A percentile compares a stretch with the other conserved stretches of the same genome.
phyloP scores from a whole-genome alignment of 2,113 vertebrate genomes.

The Arenaria interpres region DNA sequence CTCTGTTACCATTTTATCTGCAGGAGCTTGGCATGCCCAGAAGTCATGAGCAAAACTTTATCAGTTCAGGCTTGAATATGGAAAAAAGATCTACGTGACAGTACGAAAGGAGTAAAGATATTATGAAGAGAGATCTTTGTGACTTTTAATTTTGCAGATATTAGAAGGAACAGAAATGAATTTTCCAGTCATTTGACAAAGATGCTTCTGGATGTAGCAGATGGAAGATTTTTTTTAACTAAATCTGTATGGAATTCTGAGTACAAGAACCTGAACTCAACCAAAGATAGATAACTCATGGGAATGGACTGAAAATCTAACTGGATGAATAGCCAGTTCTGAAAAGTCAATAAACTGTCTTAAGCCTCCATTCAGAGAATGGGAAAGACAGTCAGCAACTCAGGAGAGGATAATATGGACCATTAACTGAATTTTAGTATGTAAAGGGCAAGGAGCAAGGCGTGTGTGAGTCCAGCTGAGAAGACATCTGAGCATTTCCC shows the following conservation, averaged over 20 bases:
- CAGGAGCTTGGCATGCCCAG: neutral
- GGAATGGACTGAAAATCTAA: neutral
- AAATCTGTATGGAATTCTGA: neutral
- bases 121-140: neutral
- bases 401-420: neutral
- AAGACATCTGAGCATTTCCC: neutral
- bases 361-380: neutral
- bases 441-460: neutral
- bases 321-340: neutral
- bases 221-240: neutral
- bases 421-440: neutral
- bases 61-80: neutral
- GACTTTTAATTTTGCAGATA: neutral
- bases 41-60: neutral
- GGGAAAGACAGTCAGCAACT: neutral
- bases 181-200: neutral
- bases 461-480: neutral
- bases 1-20: neutral
- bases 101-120: neutral
- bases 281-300: neutral
- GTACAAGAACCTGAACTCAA: neutral
- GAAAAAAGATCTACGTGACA: neutral
- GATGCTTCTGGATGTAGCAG: neutral
- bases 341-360: neutral
- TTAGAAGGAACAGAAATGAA: neutral